Percentiles rank a stretch among this genome's conserved stretches.
Conservation (phyloP, 2,797 vertebrate genomes). For the Enteromius fasciolatus region DNA sequence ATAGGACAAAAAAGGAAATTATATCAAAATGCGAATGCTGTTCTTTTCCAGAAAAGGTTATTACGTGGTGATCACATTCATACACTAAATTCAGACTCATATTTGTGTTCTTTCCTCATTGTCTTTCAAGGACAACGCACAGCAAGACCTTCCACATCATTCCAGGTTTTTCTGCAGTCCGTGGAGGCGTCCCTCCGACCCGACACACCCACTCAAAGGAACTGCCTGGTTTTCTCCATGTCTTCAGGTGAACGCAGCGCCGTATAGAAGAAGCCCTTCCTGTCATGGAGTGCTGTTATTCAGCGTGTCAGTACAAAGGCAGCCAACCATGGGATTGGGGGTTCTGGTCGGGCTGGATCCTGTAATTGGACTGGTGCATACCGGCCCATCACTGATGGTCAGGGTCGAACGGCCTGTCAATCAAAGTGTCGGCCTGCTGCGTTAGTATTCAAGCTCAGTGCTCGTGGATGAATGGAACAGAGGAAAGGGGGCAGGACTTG, state of each 20-base stretch:
- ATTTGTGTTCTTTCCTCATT: not conserved
- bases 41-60: not conserved
- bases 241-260: constrained; percentile 50
- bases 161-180: not conserved
- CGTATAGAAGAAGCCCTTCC: constrained; percentile 38
- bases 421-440: constrained; percentile 44
- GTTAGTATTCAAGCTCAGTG: constrained; percentile 47
- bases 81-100: too few species aligned
- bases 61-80: too few species aligned
- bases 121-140: not conserved
- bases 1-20: not conserved
- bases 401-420: constrained; percentile 54
- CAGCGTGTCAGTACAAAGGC: constrained; percentile 49
- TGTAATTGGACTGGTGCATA: constrained; percentile 60
- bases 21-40: not conserved
- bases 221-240: constrained; percentile 44
- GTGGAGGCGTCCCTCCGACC: not conserved
- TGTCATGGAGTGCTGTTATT: constrained; percentile 31
- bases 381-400: constrained; percentile 44
- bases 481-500: constrained; percentile 22
- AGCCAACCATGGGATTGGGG: constrained; percentile 59
- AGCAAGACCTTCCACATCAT: not conserved
- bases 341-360: constrained; percentile 52
- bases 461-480: constrained; percentile 3
- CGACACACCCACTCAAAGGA: constrained; percentile 19